These are phyloP conservation scores for Drosophila rhopaloa DNA, from an alignment of 1,140 invertebrate species.

Conservation along the genomic window DNA sequence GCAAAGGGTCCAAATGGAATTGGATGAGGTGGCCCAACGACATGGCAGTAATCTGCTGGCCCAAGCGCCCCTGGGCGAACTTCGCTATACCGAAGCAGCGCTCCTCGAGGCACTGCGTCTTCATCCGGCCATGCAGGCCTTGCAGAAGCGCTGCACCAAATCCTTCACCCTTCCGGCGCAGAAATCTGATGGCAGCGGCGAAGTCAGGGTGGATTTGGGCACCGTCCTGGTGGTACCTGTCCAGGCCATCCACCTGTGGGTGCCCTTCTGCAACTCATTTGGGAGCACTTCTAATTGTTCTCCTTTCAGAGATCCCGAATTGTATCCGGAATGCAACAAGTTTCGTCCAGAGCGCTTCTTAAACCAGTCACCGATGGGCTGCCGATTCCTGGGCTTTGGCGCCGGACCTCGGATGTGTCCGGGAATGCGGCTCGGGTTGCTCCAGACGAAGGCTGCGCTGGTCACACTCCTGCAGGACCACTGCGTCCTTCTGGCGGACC, in stretches of 20 bases:
- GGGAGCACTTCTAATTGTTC: neutral
- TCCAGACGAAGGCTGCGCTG: constrained; percentile 85
- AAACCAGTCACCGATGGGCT: constrained; percentile 85
- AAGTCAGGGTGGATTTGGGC: neutral
- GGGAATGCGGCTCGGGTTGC: constrained; percentile 86
- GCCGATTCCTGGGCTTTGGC: constrained; percentile 89
- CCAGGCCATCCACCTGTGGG: constrained; percentile 65
- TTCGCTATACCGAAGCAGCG: constrained; percentile 85
- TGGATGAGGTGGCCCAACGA: constrained; percentile 83
- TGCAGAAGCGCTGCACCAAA: constrained; percentile 65
- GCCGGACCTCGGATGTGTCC: constrained; percentile 90
- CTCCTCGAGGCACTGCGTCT: constrained; percentile 65
- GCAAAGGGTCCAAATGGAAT: constrained; percentile 85
- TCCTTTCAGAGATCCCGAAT: constrained; percentile 85
- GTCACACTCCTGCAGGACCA: constrained; percentile 48
- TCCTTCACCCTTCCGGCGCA: constrained; percentile 51
- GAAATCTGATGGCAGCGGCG: neutral
- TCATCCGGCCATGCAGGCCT: constrained; percentile 63
- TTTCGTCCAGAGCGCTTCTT: constrained; percentile 88
- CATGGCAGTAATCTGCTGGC: constrained; percentile 69
- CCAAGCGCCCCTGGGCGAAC: constrained; percentile 84
- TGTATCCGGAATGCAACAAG: constrained; percentile 86
- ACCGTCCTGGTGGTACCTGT: constrained; percentile 62
- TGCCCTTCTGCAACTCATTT: neutral
- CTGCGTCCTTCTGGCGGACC: constrained; percentile 16